Conservation (phyloP, 1,140 invertebrate species). For the Homalodisca vitripennis region DNA sequence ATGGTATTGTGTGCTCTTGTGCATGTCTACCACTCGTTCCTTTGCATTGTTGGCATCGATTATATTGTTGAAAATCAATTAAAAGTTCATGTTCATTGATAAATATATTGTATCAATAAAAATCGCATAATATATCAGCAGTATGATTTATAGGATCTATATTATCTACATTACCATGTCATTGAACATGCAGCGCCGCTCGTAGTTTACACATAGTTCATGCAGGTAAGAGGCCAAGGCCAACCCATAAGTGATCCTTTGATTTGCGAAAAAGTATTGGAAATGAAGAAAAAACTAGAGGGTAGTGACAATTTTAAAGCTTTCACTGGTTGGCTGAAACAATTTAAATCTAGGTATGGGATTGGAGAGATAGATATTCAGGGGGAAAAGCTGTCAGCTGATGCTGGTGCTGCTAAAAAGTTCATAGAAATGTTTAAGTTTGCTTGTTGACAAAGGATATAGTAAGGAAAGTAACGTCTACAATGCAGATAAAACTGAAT, state of each 20-base stretch:
- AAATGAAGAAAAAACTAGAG: background rate
- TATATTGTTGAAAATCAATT: too few relatives aligned
- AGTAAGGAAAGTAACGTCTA: constrained; percentile 42
- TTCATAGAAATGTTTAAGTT: constrained; percentile 31
- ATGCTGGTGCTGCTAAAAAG: constrained; percentile 42
- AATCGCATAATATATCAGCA: too few relatives aligned
- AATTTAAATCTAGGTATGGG: constrained; percentile 32
- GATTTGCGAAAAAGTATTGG: constrained; percentile 29
- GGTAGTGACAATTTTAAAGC: background rate
- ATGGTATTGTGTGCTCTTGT: too few relatives aligned
- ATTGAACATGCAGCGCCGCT: too few relatives aligned
- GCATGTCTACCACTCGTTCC: too few relatives aligned
- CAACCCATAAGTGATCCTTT: constrained; percentile 30
- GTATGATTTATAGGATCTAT: too few relatives aligned
- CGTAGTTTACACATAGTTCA: constrained; percentile 22
- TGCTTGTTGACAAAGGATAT: constrained; percentile 41
- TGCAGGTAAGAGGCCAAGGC: constrained; percentile 16
- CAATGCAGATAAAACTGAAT: constrained; percentile 48
- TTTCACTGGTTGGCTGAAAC: constrained; percentile 1
- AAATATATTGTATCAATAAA: too few relatives aligned
- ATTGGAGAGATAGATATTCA: constrained; percentile 35
- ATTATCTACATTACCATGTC: too few relatives aligned
- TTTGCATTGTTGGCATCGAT: too few relatives aligned
- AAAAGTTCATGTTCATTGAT: too few relatives aligned
- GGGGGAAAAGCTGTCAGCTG: constrained; percentile 43